These are phyloP conservation scores for Pseudachorutes palmiensis DNA, from an alignment of 1,140 invertebrate genomes.

Conservation along the genomic window DNA sequence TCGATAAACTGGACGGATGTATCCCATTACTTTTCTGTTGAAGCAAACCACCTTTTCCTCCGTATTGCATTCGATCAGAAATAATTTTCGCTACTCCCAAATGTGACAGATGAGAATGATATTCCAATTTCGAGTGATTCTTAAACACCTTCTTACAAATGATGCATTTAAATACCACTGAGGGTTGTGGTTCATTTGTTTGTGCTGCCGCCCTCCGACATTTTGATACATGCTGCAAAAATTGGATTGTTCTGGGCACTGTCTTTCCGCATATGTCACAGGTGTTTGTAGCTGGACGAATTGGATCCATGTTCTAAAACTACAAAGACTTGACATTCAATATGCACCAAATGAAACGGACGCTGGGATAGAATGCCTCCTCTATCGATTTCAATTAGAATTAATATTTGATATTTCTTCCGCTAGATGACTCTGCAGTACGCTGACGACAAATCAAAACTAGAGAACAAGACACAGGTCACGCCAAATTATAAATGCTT, in stretches of 20 bases:
- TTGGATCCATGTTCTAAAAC: background rate
- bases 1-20: background rate
- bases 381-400: too few relatives aligned
- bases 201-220: background rate
- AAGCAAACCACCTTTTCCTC: background rate
- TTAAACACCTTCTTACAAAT: background rate
- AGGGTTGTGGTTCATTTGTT: background rate
- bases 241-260: background rate
- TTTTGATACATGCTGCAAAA: background rate
- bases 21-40: background rate
- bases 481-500: too few relatives aligned
- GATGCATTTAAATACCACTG: background rate
- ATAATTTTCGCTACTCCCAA: background rate
- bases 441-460: too few relatives aligned
- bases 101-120: background rate
- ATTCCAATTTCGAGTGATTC: background rate
- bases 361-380: too few relatives aligned
- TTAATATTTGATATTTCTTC: too few relatives aligned
- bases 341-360: too few relatives aligned
- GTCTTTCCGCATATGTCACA: background rate
- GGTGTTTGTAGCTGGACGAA: background rate
- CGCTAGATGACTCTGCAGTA: too few relatives aligned
- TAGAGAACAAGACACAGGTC: too few relatives aligned
- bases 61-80: background rate
- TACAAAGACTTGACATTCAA: too few relatives aligned